phyloP scores from a whole-genome alignment of 2,888 invertebrate genomes.

The Xestia ashworthii region DNA sequence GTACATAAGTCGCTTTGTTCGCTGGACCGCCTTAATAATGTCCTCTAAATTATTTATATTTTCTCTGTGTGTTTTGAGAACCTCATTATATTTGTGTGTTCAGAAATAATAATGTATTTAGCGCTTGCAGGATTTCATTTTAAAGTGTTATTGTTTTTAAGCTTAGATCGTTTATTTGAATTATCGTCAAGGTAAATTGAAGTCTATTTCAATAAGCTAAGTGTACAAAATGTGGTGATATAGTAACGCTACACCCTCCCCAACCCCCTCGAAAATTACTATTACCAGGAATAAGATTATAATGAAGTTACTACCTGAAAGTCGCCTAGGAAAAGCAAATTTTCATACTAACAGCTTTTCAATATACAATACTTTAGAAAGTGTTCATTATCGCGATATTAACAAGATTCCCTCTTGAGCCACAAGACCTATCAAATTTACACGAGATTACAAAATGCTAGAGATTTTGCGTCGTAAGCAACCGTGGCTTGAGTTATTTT shows the following conservation, averaged over 20 bases:
- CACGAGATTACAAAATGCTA: conserved; percentile 28
- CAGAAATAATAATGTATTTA: neutral
- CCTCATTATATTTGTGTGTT: neutral
- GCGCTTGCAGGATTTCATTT: neutral
- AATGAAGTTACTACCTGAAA: neutral
- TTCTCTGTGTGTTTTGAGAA: conserved; percentile 1
- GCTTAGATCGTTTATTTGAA: neutral
- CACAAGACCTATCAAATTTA: conserved; percentile 25
- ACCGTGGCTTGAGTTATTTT: conserved; percentile 34
- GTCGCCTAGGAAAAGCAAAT: neutral
- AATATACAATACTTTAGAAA: neutral
- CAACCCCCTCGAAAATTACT: neutral
- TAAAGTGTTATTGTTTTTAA: neutral
- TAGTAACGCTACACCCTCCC: neutral
- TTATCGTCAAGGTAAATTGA: neutral
- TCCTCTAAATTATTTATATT: conserved; percentile 30
- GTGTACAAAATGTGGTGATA: neutral
- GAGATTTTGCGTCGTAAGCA: conserved; percentile 12
- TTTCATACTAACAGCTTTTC: neutral
- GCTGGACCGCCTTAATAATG: conserved; percentile 15
- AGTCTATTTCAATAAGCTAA: neutral
- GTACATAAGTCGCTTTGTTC: conserved; percentile 37
- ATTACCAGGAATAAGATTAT: neutral
- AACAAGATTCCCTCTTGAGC: neutral
- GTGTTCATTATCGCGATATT: neutral